Evolutionary conservation across 2,797 vertebrate species (phyloP).

Genomic region (Anguilla obscura): DNA sequence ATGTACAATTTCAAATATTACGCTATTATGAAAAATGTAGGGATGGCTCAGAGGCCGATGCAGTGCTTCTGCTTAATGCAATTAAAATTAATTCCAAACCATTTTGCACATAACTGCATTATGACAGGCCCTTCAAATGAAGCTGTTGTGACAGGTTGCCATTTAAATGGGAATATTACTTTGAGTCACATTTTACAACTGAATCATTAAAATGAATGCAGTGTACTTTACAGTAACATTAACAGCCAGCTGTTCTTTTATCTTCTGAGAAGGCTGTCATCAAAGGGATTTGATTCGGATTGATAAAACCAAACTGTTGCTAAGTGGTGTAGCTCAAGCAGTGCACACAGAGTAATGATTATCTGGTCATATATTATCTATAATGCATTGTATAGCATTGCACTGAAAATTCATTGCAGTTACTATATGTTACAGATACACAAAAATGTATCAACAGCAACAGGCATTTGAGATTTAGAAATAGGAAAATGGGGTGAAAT

Average conservation of each 20-base stretch:
- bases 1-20: conserved; percentile 2
- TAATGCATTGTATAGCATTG: background rate
- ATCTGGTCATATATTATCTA: background rate
- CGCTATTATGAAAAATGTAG: background rate
- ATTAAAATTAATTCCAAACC: background rate
- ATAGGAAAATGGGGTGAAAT: background rate
- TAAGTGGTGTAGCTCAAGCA: background rate
- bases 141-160: conserved; percentile 61
- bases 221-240: conserved; percentile 40
- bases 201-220: conserved; percentile 51
- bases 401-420: background rate
- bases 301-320: background rate
- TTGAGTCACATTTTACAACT: conserved; percentile 52
- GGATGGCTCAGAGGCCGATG: background rate
- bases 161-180: conserved; percentile 59
- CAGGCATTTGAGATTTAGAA: background rate
- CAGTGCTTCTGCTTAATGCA: background rate
- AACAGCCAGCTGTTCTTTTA: conserved; percentile 60
- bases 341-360: background rate
- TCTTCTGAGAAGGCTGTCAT: background rate
- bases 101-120: background rate
- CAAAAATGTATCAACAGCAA: background rate
- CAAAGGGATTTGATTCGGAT: background rate
- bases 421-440: background rate
- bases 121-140: background rate